Conservation (phyloP, 1,140 invertebrate species). For the Samia ricini region DNA sequence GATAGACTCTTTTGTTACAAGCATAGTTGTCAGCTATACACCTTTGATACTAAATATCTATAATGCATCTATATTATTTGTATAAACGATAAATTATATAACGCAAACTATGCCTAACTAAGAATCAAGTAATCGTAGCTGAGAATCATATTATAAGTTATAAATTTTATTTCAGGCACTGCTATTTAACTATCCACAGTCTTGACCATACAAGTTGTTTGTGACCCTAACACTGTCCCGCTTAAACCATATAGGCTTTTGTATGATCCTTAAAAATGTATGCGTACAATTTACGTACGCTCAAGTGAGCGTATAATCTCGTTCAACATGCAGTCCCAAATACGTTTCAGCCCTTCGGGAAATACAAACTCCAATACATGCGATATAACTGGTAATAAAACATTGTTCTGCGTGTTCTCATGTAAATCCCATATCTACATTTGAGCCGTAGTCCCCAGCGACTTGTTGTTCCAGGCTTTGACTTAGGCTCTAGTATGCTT, state of each 20-base stretch:
- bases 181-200: no score
- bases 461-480: conserved; percentile 29
- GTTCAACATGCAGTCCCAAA: conserved; percentile 29
- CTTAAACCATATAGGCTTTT: neutral
- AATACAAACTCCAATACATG: conserved; percentile 54
- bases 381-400: conserved; percentile 50
- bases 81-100: no score
- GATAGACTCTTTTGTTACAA: no score
- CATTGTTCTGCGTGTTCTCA: conserved; percentile 56
- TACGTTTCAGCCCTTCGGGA: conserved; percentile 49
- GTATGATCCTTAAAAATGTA: conserved; percentile 2
- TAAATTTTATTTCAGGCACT: no score
- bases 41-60: no score
- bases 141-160: no score
- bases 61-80: no score
- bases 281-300: conserved; percentile 18
- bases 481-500: conserved; percentile 6
- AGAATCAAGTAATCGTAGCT: no score
- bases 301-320: conserved; percentile 15
- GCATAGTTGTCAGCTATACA: no score
- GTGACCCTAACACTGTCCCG: no score
- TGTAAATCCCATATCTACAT: conserved; percentile 59
- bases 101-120: no score
- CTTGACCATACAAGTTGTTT: no score
- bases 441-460: conserved; percentile 38